Evolutionary conservation across 53 echinoderm and acorn worm species (phyloP), one percentile per base, ranked within the genome.

Genomic region (Zoroaster sp.): DNA sequence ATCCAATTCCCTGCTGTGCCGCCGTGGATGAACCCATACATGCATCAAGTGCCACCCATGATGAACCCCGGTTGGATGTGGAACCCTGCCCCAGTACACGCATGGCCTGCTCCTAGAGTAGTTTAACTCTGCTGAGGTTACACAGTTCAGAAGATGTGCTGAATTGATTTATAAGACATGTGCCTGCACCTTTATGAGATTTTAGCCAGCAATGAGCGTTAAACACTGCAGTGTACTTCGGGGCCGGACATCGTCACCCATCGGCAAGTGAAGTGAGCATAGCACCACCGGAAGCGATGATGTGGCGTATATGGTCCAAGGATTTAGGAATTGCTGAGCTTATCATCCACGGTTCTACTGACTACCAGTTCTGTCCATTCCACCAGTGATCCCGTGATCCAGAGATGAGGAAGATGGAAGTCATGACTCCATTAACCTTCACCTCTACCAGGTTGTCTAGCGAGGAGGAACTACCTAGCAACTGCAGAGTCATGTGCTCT

Each of bases 41-140:
- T 21, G 31, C 41, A 42, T 6, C 47, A 44, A 10, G 21, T 2
- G 13, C 46, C 44, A 28, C 46, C 49, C 6, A 75, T 75, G 45
- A 75, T 75, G 75, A 9, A 28, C 6, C 75, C 75, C 45, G 43
- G 45, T 14, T 75, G 31, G 47, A 49, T 75, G 75, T 75, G 46
- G 75, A 23, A 39, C 30, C 49, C 40, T 11, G 8, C 9, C 1
- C 75, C 49, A 45, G 44, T 25, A 18, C 44, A 8, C 13, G 75
- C 44, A 31, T 10, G 75, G 45, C 0, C n/a, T 14, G 21, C 1
- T 0, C n/a, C 42, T 9, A 11, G 33, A 23, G 12, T 6, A 2
- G 6, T 9, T 18, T 28, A 40, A 30, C 42, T 0, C 44, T 5
- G 49, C 0, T 14, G 0, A 25, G n/a, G n/a, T n/a, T n/a, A n/a